phyloP scores from a whole-genome alignment of 2,888 invertebrate genomes.

The Hemithea aestivaria region DNA sequence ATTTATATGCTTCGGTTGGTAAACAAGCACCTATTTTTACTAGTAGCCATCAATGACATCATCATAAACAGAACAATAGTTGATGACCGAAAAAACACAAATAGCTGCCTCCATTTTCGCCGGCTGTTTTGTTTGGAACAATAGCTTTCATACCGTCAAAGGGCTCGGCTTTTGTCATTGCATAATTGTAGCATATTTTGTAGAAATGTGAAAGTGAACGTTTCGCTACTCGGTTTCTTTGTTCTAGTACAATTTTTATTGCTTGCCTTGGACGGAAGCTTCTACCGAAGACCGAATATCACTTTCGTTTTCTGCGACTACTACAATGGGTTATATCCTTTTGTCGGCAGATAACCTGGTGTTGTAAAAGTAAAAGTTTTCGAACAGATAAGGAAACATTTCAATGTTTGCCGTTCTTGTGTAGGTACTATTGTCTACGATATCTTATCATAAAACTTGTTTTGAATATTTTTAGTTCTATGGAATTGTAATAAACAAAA shows the following conservation, averaged over 20 bases:
- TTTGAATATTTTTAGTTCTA: too few relatives aligned
- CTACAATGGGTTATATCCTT: conserved; percentile 21
- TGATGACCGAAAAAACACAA: conserved; percentile 30
- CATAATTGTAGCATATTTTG: conserved; percentile 32
- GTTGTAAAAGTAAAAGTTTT: conserved; percentile 14
- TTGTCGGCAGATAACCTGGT: conserved; percentile 28
- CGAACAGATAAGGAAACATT: conserved; percentile 4
- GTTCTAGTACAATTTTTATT: conserved; percentile 39
- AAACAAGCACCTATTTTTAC: too few relatives aligned
- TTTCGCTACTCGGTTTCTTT: conserved; percentile 50
- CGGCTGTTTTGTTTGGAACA: conserved; percentile 20
- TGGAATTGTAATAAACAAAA: too few relatives aligned
- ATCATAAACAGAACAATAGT: conserved; percentile 27
- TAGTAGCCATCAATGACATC: conserved; percentile 26
- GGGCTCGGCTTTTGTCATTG: conserved; percentile 29
- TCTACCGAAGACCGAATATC: conserved; percentile 7
- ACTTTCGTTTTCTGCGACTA: conserved; percentile 40
- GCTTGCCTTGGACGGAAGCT: conserved; percentile 34
- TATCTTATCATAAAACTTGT: too few relatives aligned
- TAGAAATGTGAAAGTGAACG: conserved; percentile 62
- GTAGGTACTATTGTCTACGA: too few relatives aligned
- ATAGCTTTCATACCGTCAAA: conserved; percentile 18
- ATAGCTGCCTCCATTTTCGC: conserved; percentile 16
- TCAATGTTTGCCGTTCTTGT: not conserved
- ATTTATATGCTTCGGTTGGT: too few relatives aligned